Evolutionary conservation across 2,888 invertebrate genomes (phyloP).

Genomic region (Germaria angustata): DNA sequence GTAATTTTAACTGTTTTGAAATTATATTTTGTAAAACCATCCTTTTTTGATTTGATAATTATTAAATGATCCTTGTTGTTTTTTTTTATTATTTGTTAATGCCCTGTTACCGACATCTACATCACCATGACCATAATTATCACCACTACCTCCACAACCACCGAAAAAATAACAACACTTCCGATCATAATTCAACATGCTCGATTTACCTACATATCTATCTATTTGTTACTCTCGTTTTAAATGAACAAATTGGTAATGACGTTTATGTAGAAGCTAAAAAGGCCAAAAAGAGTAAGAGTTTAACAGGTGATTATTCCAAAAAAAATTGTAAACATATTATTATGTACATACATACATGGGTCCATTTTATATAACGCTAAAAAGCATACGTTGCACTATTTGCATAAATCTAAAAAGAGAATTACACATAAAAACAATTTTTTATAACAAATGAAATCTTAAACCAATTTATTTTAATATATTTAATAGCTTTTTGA

Average conservation of each 20-base stretch:
- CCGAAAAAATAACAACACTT: conserved; percentile 45
- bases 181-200: conserved; percentile 50
- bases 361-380: conserved; percentile 29
- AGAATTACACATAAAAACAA: no score
- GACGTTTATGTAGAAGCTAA: conserved; percentile 87
- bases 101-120: conserved; percentile 48
- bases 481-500: no score
- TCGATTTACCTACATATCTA: conserved; percentile 41
- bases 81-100: conserved; percentile 44
- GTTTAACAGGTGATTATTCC: conserved; percentile 87
- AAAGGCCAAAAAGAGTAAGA: conserved; percentile 97
- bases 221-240: conserved; percentile 42
- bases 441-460: no score
- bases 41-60: conserved; percentile 19
- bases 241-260: conserved; percentile 47
- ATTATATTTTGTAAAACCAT: neutral
- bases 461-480: no score
- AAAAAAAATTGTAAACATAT: conserved; percentile 5
- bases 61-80: conserved; percentile 21
- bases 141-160: conserved; percentile 41
- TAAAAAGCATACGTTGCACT: neutral
- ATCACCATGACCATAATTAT: conserved; percentile 50
- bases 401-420: no score
- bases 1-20: no score
- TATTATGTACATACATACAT: conserved; percentile 71